These are phyloP conservation scores for Holacanthella duospinosa DNA, from an alignment of 2,888 invertebrate genomes.

Conservation along the genomic window DNA sequence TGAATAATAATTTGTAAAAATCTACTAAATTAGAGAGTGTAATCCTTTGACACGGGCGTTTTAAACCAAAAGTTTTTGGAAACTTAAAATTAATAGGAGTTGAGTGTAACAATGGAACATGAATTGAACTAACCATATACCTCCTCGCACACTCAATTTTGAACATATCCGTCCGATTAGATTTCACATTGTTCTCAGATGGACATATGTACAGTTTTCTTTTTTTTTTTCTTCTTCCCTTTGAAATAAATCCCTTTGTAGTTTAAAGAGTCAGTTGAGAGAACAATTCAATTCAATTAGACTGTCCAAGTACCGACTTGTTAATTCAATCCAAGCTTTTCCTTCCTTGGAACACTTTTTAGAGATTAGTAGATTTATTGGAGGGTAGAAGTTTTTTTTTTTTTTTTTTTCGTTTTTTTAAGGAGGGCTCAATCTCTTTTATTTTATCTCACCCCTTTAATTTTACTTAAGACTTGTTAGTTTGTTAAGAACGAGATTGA, in stretches of 20 bases:
- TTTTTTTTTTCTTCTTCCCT: neutral
- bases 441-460: neutral
- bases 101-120: neutral
- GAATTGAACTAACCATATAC: neutral
- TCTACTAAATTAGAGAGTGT: no score
- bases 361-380: neutral
- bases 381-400: neutral
- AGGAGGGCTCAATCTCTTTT: neutral
- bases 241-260: no score
- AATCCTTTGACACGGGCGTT: no score
- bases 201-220: neutral
- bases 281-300: neutral
- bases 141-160: no score
- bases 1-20: no score
- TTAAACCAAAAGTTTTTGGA: neutral
- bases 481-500: conserved; percentile 2
- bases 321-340: neutral
- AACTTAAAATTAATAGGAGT: neutral
- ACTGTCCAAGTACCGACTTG: neutral
- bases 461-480: neutral
- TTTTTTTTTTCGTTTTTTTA: no score
- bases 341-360: no score
- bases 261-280: no score
- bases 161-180: neutral
- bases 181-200: neutral